Percentiles rank a stretch among this genome's conserved stretches.
These are phyloP conservation scores for Peromyscus maniculatus DNA, from an alignment of 2,113 vertebrate genomes.

Conservation along the genomic window DNA sequence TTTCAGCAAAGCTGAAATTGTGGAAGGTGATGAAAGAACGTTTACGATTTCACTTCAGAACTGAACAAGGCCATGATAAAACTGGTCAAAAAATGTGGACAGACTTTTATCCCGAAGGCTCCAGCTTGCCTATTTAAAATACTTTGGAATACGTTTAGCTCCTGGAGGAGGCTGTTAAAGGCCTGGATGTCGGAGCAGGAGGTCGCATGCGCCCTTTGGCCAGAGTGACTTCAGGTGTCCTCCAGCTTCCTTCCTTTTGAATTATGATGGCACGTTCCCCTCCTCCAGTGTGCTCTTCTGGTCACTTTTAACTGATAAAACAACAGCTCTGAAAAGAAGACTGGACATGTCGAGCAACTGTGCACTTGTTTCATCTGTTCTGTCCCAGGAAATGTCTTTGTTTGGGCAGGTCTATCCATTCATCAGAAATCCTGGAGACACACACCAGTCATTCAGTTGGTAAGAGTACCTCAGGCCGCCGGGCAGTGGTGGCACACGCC, in stretches of 20 bases:
- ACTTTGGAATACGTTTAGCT: background rate
- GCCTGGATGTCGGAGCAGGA: background rate
- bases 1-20: background rate
- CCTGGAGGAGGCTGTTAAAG: background rate
- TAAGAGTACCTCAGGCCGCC: background rate
- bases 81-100: background rate
- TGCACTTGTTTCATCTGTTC: constrained; percentile 26
- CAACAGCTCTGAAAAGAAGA: background rate
- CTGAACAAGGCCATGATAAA: background rate
- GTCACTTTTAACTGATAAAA: constrained; percentile 17
- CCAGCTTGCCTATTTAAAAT: constrained; percentile 12
- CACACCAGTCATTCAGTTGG: background rate
- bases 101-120: constrained; percentile 3
- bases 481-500: too few relatives aligned
- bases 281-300: background rate
- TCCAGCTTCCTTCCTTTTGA: background rate
- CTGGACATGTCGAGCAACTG: background rate
- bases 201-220: background rate
- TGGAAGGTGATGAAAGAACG: background rate
- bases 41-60: constrained; percentile 42
- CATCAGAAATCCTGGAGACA: background rate
- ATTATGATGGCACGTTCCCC: background rate
- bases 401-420: constrained; percentile 15
- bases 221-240: background rate
- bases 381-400: background rate